Evolutionary conservation across 2,888 invertebrate genomes (phyloP).

Genomic region (Linyphia triangularis): DNA sequence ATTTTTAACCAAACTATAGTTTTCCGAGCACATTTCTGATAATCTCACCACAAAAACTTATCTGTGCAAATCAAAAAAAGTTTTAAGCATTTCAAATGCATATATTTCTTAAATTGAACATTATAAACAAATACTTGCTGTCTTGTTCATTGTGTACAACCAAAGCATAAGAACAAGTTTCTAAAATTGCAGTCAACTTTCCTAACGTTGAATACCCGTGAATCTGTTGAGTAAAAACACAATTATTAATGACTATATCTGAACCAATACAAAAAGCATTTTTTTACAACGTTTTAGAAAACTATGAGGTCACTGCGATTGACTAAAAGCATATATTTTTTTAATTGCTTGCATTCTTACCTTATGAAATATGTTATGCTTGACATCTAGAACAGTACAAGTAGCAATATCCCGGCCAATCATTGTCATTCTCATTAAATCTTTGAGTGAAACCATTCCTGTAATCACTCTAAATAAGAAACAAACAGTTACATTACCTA

Average conservation of each 20-base stretch:
- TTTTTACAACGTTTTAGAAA: background rate
- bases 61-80: no score
- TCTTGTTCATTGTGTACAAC: constrained; percentile 83
- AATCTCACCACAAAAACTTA: no score
- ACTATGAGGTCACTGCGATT: background rate
- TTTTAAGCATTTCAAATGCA: no score
- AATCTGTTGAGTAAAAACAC: constrained; percentile 80
- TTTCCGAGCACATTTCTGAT: no score
- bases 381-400: constrained; percentile 84
- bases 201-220: constrained; percentile 85
- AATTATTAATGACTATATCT: no score
- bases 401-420: constrained; percentile 82
- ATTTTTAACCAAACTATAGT: no score
- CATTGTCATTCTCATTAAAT: constrained; percentile 85
- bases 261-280: background rate
- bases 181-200: constrained; percentile 87
- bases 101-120: no score
- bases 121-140: constrained; percentile 81
- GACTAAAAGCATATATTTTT: background rate
- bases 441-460: constrained; percentile 87
- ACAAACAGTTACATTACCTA: no score
- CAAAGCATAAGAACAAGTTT: constrained; percentile 88
- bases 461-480: constrained; percentile 81
- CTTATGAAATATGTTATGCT: constrained; percentile 87
- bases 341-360: constrained; percentile 77